Percentiles rank a stretch among this genome's conserved stretches.
These are phyloP conservation scores for Drosophila emarginata DNA, from an alignment of 2,888 invertebrate genomes.

Conservation along the genomic window DNA sequence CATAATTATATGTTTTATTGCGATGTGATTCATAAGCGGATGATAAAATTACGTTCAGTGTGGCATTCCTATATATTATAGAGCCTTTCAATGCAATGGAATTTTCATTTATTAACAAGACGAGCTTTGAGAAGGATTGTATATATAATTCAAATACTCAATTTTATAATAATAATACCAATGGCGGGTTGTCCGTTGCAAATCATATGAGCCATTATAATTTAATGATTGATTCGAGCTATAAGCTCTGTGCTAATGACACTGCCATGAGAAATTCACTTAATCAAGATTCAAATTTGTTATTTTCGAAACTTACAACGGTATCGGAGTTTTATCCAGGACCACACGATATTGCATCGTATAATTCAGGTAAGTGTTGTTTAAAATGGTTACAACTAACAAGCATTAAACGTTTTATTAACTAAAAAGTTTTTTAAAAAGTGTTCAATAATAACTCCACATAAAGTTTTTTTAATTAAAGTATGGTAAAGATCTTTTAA, in stretches of 20 bases:
- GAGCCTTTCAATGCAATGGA: conserved; percentile 68
- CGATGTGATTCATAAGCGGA: conserved; percentile 49
- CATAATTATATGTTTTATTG: conserved; percentile 50
- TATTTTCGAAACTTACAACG: conserved; percentile 67
- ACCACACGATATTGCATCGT: conserved; percentile 59
- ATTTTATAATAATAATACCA: conserved; percentile 51
- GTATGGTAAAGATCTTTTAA: too few species aligned
- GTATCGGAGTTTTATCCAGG: conserved; percentile 67
- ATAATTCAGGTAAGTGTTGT: conserved; percentile 53
- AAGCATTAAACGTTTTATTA: too few species aligned
- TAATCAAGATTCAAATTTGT: conserved; percentile 62
- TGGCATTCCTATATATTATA: conserved; percentile 21
- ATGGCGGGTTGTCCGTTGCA: conserved; percentile 53
- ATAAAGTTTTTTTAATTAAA: too few species aligned
- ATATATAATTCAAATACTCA: conserved; percentile 65
- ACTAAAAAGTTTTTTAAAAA: too few species aligned
- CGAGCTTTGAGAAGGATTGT: conserved; percentile 78
- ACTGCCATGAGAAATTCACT: conserved; percentile 56
- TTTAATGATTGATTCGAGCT: conserved; percentile 62
- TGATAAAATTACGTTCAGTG: conserved; percentile 45
- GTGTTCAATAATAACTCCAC: too few species aligned
- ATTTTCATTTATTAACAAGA: conserved; percentile 79
- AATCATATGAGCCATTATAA: conserved; percentile 70
- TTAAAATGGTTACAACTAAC: background rate
- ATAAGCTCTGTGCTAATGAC: conserved; percentile 65